phyloP scores from a whole-genome alignment of 1,140 invertebrate species.

The Nasonia vitripennis region DNA sequence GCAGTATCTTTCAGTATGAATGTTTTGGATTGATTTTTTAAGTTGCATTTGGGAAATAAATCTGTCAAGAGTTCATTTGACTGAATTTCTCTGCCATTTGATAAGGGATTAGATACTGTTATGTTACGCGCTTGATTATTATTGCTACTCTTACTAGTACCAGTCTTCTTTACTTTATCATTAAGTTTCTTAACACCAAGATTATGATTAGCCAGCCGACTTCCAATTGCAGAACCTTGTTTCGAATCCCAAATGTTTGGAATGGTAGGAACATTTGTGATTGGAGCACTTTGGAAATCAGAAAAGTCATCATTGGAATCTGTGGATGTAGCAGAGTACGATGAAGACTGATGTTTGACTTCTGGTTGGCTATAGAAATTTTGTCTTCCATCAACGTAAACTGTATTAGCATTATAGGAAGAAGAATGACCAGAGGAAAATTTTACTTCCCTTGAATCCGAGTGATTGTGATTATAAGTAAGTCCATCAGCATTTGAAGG shows the following conservation, averaged over 20 bases:
- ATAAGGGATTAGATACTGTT: conserved; percentile 41
- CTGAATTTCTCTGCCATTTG: conserved; percentile 52
- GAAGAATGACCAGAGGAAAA: conserved; percentile 14
- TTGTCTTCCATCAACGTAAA: conserved; percentile 2
- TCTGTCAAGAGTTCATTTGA: conserved; percentile 61
- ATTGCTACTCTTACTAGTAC: conserved; percentile 54
- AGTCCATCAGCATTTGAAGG: conserved; percentile 1
- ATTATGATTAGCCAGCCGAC: conserved; percentile 75
- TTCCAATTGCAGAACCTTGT: conserved; percentile 73
- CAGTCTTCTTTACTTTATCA: conserved; percentile 66
- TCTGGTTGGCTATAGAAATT: conserved; percentile 38
- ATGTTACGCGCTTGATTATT: conserved; percentile 53
- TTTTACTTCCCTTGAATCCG: conserved; percentile 42
- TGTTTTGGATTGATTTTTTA: conserved; percentile 71
- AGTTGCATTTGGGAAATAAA: conserved; percentile 71
- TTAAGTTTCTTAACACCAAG: conserved; percentile 69
- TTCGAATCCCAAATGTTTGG: conserved; percentile 66
- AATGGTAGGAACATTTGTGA: conserved; percentile 58
- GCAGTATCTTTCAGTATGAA: conserved; percentile 73
- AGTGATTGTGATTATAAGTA: conserved; percentile 31
- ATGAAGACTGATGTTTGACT: conserved; percentile 46
- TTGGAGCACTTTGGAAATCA: conserved; percentile 78
- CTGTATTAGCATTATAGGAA: conserved; percentile 11
- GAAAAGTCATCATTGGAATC: conserved; percentile 76
- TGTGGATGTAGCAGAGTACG: conserved; percentile 31